These are phyloP conservation scores for Amphilophus citrinellus DNA, from an alignment of 2,113 vertebrate species.

Conservation along the genomic window DNA sequence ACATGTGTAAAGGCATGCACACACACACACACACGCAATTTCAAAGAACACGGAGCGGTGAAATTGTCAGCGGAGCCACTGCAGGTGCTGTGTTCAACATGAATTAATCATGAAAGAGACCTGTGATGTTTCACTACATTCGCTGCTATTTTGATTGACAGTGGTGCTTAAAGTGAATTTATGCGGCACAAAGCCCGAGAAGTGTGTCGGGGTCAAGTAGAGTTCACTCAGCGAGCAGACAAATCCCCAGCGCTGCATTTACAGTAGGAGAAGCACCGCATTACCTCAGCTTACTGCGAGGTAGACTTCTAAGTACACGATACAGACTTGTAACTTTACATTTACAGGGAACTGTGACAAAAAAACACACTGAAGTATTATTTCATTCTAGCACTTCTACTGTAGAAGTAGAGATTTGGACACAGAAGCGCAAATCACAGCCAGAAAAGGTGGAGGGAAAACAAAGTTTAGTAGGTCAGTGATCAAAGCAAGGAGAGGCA, in stretches of 20 bases:
- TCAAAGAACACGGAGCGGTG: constrained; percentile 60
- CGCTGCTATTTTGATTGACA: constrained; percentile 75
- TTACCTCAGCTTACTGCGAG: constrained; percentile 20
- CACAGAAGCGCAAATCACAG: neutral
- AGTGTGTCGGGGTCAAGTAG: constrained; percentile 70
- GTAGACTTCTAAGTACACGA: neutral
- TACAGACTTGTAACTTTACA: constrained; percentile 12
- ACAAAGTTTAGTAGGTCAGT: constrained; percentile 22
- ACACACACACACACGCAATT: constrained; percentile 35
- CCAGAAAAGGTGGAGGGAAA: constrained; percentile 11
- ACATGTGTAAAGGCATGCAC: constrained; percentile 30
- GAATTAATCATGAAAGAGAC: constrained; percentile 79
- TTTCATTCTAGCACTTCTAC: constrained; percentile 2
- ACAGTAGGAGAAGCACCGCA: constrained; percentile 10
- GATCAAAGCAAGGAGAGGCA: constrained; percentile 1
- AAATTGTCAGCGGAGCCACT: constrained; percentile 72
- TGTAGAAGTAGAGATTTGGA: neutral
- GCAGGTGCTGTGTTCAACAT: constrained; percentile 76
- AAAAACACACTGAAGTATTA: neutral
- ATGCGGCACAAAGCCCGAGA: constrained; percentile 64
- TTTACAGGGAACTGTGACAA: neutral
- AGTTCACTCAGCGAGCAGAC: constrained; percentile 65
- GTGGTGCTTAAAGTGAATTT: constrained; percentile 66
- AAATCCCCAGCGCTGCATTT: constrained; percentile 48
- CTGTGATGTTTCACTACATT: constrained; percentile 76